Percentiles rank a stretch among this genome's conserved stretches.
Conservation (phyloP, 1,140 invertebrate species). For the Dreissena rostriformis region DNA sequence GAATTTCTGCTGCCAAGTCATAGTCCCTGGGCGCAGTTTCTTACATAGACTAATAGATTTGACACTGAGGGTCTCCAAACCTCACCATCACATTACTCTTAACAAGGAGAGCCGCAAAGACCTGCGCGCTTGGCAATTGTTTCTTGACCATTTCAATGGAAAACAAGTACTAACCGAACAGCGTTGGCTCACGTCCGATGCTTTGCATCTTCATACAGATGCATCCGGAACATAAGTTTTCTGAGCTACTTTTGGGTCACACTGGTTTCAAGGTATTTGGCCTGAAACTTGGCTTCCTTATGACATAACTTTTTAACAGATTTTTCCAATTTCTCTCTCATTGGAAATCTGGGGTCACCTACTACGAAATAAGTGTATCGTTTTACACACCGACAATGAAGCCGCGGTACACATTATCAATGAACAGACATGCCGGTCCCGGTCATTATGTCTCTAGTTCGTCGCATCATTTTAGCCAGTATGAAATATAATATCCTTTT, state of each 20-base stretch:
- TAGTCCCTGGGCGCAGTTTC: slow-evolving; percentile 38
- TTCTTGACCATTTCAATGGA: slow-evolving; percentile 51
- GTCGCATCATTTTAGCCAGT: slow-evolving; percentile 24
- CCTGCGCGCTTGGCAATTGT: slow-evolving; percentile 20
- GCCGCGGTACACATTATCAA: slow-evolving; percentile 51
- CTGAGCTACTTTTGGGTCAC: slow-evolving; percentile 7
- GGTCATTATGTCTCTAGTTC: slow-evolving; percentile 44
- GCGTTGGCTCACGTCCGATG: slow-evolving; percentile 14
- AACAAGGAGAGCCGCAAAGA: slow-evolving; percentile 32
- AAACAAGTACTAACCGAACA: slow-evolving; percentile 18
- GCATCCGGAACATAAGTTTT: slow-evolving; percentile 16
- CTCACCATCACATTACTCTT: slow-evolving; percentile 48
- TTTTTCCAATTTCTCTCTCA: slow-evolving; percentile 54
- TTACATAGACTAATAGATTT: slow-evolving; percentile 51
- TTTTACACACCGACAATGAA: slow-evolving; percentile 54
- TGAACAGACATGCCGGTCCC: slow-evolving; percentile 26
- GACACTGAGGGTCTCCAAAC: slow-evolving; percentile 36
- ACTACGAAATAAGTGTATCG: slow-evolving; percentile 29
- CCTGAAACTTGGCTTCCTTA: neutral
- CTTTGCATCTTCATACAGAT: slow-evolving; percentile 41
- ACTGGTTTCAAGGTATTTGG: slow-evolving; percentile 47
- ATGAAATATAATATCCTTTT: slow-evolving; percentile 50
- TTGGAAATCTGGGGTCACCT: slow-evolving; percentile 38
- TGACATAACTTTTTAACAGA: slow-evolving; percentile 41
- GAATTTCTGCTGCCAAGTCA: slow-evolving; percentile 51